phyloP scores from a whole-genome alignment of 1,140 invertebrate species.

The Lanistes nyassanus region DNA sequence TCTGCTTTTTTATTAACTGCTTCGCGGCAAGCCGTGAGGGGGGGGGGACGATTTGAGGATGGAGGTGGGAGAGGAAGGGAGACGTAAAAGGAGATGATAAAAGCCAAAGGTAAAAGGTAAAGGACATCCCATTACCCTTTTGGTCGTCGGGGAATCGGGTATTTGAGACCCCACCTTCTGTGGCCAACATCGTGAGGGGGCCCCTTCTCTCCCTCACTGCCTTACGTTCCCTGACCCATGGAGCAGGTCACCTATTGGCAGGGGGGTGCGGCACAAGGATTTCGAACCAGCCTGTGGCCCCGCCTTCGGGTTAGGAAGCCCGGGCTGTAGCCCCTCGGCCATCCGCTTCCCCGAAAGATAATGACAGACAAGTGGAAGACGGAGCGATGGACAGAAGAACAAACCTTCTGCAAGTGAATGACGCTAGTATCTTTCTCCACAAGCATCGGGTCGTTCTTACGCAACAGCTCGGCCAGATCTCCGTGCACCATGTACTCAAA shows the following conservation, averaged over 20 bases:
- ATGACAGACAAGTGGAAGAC: not conserved
- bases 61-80: conserved; percentile 1
- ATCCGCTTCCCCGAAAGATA: not conserved
- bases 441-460: conserved; percentile 71
- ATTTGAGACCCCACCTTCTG: too few relatives aligned
- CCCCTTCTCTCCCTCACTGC: too few relatives aligned
- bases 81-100: not conserved
- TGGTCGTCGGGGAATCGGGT: too few relatives aligned
- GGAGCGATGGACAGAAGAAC: not conserved
- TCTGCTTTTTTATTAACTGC: too few relatives aligned
- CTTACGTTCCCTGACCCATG: too few relatives aligned
- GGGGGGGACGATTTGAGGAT: not conserved
- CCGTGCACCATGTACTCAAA: conserved; percentile 94
- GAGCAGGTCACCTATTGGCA: too few relatives aligned
- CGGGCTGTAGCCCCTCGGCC: not conserved
- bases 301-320: not conserved
- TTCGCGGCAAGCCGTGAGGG: too few relatives aligned
- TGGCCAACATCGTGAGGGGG: not conserved
- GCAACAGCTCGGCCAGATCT: conserved; percentile 84
- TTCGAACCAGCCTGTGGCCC: too few relatives aligned
- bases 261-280: not conserved
- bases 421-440: conserved; percentile 22
- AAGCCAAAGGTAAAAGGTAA: not conserved
- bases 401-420: conserved; percentile 45
- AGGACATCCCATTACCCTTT: too few relatives aligned